Evolutionary conservation across 1,140 invertebrate genomes (phyloP).

Genomic region (Hestina assimilis): DNA sequence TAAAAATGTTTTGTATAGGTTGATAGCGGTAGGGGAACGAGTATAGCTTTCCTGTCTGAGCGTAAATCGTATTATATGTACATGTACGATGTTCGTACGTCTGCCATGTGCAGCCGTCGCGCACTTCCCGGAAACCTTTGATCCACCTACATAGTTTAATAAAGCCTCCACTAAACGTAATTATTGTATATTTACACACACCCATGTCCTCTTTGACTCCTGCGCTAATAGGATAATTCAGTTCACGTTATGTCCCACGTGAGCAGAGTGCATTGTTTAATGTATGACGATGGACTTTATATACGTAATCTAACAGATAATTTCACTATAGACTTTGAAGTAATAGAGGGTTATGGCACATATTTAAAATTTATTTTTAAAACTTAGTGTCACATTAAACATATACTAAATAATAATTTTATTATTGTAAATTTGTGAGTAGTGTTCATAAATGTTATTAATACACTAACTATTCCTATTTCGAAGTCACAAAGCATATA

Average conservation of each 20-base stretch:
- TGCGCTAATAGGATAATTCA: neutral
- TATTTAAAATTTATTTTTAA: too few relatives aligned
- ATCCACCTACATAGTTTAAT: slow-evolving; percentile 12
- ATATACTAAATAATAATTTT: too few relatives aligned
- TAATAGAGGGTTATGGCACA: too few relatives aligned
- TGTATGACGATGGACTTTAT: too few relatives aligned
- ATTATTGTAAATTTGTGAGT: too few relatives aligned
- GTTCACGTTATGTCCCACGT: neutral
- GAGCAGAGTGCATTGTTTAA: neutral
- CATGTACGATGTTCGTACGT: neutral
- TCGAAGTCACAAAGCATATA: too few relatives aligned
- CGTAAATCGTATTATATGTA: neutral
- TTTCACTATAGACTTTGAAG: too few relatives aligned
- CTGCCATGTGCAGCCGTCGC: slow-evolving; percentile 18
- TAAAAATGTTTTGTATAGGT: neutral
- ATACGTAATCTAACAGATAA: too few relatives aligned
- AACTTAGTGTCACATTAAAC: too few relatives aligned
- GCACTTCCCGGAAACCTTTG: slow-evolving; percentile 33
- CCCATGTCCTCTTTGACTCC: neutral
- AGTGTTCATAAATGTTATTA: too few relatives aligned
- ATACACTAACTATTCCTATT: too few relatives aligned
- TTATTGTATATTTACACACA: neutral
- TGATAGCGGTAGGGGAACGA: neutral
- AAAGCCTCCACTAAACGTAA: slow-evolving; percentile 3
- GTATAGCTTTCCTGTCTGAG: neutral